Conservation (phyloP, 2,888 invertebrate species). For the Agriotes lineatus region DNA sequence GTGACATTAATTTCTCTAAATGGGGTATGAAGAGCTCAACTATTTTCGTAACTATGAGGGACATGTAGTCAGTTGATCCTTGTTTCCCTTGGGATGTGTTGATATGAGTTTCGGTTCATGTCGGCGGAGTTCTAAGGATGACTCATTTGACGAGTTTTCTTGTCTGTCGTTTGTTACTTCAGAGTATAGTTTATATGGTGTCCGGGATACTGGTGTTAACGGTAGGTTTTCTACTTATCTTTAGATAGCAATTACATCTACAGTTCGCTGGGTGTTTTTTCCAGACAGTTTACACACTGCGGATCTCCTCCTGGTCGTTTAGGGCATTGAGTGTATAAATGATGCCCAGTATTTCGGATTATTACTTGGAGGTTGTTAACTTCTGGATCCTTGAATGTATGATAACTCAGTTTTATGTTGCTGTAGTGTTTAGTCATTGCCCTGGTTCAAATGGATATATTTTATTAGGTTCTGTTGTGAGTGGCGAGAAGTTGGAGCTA, state of each 20-base stretch:
- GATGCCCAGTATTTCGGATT: too few relatives aligned
- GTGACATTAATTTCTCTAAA: too few relatives aligned
- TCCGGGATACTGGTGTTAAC: not conserved
- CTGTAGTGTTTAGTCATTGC: too few relatives aligned
- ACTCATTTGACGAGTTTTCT: not conserved
- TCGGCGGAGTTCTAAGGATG: not conserved
- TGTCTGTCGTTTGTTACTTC: not conserved
- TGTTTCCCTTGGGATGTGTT: not conserved
- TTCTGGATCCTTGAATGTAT: too few relatives aligned
- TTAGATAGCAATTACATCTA: not conserved
- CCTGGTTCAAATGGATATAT: too few relatives aligned
- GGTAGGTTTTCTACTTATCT: conserved; percentile 2
- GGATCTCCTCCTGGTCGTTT: not conserved
- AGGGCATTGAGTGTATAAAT: conserved; percentile 5
- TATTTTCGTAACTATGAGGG: not conserved
- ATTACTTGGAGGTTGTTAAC: too few relatives aligned
- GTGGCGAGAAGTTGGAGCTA: too few relatives aligned
- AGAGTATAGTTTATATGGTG: not conserved
- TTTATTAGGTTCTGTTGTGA: too few relatives aligned
- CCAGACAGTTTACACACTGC: not conserved
- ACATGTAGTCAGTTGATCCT: not conserved
- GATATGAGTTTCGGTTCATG: not conserved
- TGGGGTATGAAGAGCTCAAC: not conserved
- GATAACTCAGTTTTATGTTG: too few relatives aligned
- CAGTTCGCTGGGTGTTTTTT: not conserved